Evolutionary conservation across 1,140 invertebrate genomes (phyloP).

Genomic region (Holotrichia oblita): DNA sequence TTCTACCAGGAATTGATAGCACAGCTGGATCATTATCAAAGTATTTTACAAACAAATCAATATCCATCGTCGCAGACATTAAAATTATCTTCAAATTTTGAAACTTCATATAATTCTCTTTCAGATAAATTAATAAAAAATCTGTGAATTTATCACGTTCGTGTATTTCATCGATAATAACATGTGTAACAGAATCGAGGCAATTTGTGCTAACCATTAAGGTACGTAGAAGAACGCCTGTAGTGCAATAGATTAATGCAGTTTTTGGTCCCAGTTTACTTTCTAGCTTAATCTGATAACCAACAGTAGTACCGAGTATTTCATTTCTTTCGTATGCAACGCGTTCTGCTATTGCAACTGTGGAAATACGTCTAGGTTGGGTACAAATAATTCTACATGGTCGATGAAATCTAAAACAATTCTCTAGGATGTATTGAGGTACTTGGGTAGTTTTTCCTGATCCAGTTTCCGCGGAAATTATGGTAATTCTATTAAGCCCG

Average conservation of each 20-base stretch:
- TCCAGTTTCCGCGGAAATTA: slow-evolving; percentile 85
- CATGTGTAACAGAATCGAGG: slow-evolving; percentile 76
- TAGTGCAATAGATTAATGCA: slow-evolving; percentile 90
- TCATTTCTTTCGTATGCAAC: slow-evolving; percentile 87
- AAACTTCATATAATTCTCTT: slow-evolving; percentile 77
- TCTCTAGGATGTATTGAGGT: slow-evolving; percentile 89
- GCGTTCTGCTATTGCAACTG: slow-evolving; percentile 85
- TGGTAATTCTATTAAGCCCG: slow-evolving; percentile 66
- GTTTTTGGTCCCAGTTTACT: slow-evolving; percentile 83
- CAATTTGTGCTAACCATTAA: slow-evolving; percentile 76
- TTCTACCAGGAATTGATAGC: slow-evolving; percentile 81
- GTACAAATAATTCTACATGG: slow-evolving; percentile 91
- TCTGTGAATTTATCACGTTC: slow-evolving; percentile 93
- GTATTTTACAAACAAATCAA: slow-evolving; percentile 75
- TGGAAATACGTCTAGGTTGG: slow-evolving; percentile 90
- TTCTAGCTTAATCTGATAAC: slow-evolving; percentile 94
- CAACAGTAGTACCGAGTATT: slow-evolving; percentile 85
- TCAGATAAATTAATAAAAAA: slow-evolving; percentile 87
- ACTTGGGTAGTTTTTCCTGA: slow-evolving; percentile 93
- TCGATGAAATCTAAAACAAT: slow-evolving; percentile 70
- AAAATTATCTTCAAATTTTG: slow-evolving; percentile 83
- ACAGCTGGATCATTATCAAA: slow-evolving; percentile 80
- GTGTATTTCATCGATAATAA: slow-evolving; percentile 94
- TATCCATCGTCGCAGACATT: slow-evolving; percentile 95
- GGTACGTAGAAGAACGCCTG: slow-evolving; percentile 87